Conservation (phyloP, 2,113 vertebrate genomes). For the Mastomys natalensis region DNA sequence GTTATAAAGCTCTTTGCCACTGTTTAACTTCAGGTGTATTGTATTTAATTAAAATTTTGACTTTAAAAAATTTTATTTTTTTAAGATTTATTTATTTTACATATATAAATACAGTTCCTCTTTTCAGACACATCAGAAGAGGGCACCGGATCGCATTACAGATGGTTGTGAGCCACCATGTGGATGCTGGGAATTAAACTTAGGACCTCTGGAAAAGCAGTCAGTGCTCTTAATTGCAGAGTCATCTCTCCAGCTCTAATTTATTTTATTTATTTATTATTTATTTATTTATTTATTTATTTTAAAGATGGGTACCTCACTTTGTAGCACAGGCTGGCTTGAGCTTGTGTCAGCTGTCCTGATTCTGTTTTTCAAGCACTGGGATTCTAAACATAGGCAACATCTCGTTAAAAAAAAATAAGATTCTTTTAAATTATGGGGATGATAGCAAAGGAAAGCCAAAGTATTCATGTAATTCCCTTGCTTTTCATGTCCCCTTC, state of each 20-base stretch:
- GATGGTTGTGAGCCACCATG: too few species aligned
- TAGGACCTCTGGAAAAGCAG: too few species aligned
- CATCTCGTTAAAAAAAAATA: background rate
- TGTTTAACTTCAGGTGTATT: background rate
- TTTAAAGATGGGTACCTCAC: background rate
- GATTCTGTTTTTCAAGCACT: background rate
- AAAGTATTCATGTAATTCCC: background rate
- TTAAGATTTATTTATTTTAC: too few species aligned
- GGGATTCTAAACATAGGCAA: background rate
- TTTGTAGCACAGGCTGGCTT: background rate
- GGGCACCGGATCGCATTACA: too few species aligned
- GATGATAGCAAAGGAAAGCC: background rate
- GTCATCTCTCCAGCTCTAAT: too few species aligned
- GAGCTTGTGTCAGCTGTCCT: background rate
- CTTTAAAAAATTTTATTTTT: background rate
- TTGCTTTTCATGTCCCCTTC: background rate
- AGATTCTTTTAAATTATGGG: slow-evolving; percentile 29
- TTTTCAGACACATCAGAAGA: too few species aligned
- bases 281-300: too few species aligned
- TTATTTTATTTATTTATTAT: too few species aligned
- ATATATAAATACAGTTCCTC: too few species aligned
- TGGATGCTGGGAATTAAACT: too few species aligned
- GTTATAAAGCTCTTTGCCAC: background rate
- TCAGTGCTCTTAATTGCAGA: too few species aligned
- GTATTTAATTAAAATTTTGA: background rate